A percentile compares a stretch with the other conserved stretches of the same genome.
These are phyloP conservation scores for Colletes latitarsis DNA, from an alignment of 1,140 invertebrate species.

Conservation along the genomic window DNA sequence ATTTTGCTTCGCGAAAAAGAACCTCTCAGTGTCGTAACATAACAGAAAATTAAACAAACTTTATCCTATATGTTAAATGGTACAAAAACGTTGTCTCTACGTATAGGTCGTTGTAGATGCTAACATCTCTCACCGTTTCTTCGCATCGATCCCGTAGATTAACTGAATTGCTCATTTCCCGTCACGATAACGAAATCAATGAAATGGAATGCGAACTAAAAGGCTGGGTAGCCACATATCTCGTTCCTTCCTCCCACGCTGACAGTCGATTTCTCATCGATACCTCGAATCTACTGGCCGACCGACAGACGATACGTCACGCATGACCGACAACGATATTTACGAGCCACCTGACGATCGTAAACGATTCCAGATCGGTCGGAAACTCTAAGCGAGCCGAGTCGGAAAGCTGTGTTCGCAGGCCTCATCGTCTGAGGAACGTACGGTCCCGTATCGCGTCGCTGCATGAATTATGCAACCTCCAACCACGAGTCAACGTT, in stretches of 20 bases:
- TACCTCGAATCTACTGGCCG: not conserved
- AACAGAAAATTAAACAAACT: too few species aligned
- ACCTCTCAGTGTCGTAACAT: too few species aligned
- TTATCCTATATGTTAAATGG: too few species aligned
- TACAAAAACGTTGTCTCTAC: too few species aligned
- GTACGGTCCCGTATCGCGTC: constrained; percentile 9
- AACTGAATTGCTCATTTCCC: not conserved
- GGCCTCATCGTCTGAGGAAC: not conserved
- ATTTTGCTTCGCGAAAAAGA: too few species aligned
- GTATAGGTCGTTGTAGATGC: too few species aligned
- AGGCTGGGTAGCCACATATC: not conserved
- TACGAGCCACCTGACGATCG: constrained; percentile 42
- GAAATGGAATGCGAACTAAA: not conserved
- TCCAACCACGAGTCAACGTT: constrained; percentile 22
- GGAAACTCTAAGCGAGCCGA: constrained; percentile 7
- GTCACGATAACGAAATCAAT: not conserved
- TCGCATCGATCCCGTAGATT: not conserved
- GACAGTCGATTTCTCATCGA: constrained; percentile 8
- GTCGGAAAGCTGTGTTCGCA: not conserved
- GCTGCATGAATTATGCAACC: constrained; percentile 47
- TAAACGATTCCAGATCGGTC: constrained; percentile 36
- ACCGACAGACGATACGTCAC: not conserved
- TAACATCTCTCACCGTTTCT: not conserved
- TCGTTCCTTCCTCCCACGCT: not conserved
- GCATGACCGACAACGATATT: constrained; percentile 8